Conservation (phyloP, 1,140 invertebrate genomes). For the Frieseomelitta varia region DNA sequence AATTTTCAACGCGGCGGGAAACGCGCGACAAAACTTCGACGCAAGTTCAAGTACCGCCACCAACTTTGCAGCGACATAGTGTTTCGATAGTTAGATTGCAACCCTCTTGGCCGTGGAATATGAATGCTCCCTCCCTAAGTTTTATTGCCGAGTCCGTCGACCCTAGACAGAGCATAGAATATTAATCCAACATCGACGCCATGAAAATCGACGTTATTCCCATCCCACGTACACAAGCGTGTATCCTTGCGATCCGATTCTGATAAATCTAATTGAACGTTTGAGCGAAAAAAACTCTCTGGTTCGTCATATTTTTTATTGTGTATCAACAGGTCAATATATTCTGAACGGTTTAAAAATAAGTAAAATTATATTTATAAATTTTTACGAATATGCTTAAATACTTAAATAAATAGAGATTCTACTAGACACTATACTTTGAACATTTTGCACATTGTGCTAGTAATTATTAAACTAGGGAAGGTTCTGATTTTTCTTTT, state of each 20-base stretch:
- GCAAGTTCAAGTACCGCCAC: not conserved
- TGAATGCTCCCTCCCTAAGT: slow-evolving; percentile 16
- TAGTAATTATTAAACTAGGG: too few relatives aligned
- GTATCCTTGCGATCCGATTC: not conserved
- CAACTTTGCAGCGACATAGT: not conserved
- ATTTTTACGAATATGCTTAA: too few relatives aligned
- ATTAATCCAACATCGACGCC: slow-evolving; percentile 60
- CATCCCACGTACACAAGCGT: not conserved
- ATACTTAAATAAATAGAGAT: too few relatives aligned
- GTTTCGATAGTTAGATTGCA: not conserved
- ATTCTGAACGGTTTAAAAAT: too few relatives aligned
- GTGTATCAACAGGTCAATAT: too few relatives aligned
- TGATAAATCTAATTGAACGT: not conserved
- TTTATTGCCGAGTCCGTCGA: slow-evolving; percentile 45
- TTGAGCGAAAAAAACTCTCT: not conserved
- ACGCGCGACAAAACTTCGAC: not conserved
- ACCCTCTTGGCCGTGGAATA: slow-evolving; percentile 29
- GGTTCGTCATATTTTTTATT: too few relatives aligned
- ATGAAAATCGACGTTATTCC: slow-evolving; percentile 52
- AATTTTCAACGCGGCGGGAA: not conserved
- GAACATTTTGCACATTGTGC: too few relatives aligned
- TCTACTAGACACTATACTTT: too few relatives aligned
- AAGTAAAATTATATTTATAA: too few relatives aligned
- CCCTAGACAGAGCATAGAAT: slow-evolving; percentile 50
- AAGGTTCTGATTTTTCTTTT: too few relatives aligned